Conservation (phyloP, 2,888 invertebrate species). For the Palloptera scutellata region DNA sequence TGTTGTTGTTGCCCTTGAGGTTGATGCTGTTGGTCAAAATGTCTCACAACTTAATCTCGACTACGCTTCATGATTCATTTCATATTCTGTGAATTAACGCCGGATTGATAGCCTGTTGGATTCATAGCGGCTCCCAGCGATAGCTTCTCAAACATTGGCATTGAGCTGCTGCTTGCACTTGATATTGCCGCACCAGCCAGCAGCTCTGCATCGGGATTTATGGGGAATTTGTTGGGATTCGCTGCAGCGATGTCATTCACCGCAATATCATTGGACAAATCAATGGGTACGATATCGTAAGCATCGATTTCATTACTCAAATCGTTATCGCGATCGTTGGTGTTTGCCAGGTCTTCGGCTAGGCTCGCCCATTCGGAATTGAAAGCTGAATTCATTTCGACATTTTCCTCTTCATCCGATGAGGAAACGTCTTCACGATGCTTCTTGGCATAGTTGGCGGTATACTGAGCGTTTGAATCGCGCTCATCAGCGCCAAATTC, state of each 20-base stretch:
- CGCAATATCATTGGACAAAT: constrained; percentile 63
- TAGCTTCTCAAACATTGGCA: constrained; percentile 55
- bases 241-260: constrained; percentile 61
- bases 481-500: constrained; percentile 19
- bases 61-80: no score
- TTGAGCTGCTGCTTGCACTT: constrained; percentile 15
- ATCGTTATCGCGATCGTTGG: constrained; percentile 49
- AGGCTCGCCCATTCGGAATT: constrained; percentile 56
- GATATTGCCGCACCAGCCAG: constrained; percentile 28
- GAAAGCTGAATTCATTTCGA: constrained; percentile 52
- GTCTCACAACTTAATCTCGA: no score
- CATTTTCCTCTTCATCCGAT: constrained; percentile 49
- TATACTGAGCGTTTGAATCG: constrained; percentile 34
- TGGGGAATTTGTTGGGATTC: constrained; percentile 52
- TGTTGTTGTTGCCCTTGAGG: no score
- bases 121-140: constrained; percentile 35
- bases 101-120: neutral
- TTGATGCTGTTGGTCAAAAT: no score
- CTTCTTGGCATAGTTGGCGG: constrained; percentile 15
- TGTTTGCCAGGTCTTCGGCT: constrained; percentile 37
- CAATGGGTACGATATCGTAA: constrained; percentile 55
- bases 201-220: constrained; percentile 63
- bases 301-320: constrained; percentile 58
- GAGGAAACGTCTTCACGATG: constrained; percentile 57
- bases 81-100: no score